These are phyloP conservation scores for Nixonia krombeini DNA, from an alignment of 1,140 invertebrate species.

Conservation along the genomic window DNA sequence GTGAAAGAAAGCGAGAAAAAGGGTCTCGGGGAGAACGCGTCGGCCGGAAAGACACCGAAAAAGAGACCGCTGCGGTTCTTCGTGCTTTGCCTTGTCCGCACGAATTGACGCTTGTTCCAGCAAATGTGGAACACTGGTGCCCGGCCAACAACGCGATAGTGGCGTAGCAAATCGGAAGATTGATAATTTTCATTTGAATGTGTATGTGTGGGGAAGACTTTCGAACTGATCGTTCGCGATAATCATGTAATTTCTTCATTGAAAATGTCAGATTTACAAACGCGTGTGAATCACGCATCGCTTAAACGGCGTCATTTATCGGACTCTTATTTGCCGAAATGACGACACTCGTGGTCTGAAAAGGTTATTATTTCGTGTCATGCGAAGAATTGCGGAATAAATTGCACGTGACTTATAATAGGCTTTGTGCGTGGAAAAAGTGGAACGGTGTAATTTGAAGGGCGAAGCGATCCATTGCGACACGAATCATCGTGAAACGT, in stretches of 20 bases:
- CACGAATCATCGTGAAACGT: conserved; percentile 14
- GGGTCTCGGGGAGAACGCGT: conserved; percentile 19
- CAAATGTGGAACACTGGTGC: conserved; percentile 3
- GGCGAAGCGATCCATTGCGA: conserved; percentile 4
- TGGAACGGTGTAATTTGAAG: conserved; percentile 57
- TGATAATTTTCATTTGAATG: no score
- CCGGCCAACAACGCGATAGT: not conserved
- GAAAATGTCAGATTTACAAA: no score
- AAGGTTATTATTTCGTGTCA: conserved; percentile 7
- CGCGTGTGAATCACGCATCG: no score
- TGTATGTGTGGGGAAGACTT: no score
- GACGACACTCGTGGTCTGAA: no score
- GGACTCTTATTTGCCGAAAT: no score
- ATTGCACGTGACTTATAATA: conserved; percentile 19
- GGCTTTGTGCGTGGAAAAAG: conserved; percentile 33
- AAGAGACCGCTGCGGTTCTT: conserved; percentile 30
- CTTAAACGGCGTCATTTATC: no score
- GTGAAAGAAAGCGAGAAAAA: conserved; percentile 25
- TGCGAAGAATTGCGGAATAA: conserved; percentile 18
- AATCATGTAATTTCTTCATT: no score
- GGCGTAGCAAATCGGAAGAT: not conserved
- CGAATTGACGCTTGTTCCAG: conserved; percentile 7
- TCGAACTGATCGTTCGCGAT: no score
- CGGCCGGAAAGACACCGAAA: conserved; percentile 26
- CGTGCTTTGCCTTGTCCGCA: conserved; percentile 18